Evolutionary conservation across 1,140 invertebrate species (phyloP).

Genomic region (Laodelphax striatellus): DNA sequence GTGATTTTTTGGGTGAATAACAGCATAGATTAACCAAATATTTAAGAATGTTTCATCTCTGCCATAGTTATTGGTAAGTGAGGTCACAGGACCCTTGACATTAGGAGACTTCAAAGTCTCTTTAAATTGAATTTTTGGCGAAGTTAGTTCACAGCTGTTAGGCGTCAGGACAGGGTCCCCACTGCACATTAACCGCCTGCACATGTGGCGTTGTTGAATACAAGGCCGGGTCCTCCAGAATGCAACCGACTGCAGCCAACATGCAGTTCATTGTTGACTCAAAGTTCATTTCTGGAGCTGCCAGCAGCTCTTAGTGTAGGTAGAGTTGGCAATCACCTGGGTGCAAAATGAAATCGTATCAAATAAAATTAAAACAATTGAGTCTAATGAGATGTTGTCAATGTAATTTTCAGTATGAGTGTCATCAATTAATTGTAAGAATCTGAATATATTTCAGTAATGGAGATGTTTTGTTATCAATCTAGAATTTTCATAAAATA

Average conservation of each 20-base stretch:
- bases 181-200: constrained; percentile 50
- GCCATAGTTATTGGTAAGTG: no score
- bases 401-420: background rate
- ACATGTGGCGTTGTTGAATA: constrained; percentile 53
- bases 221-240: constrained; percentile 67
- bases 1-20: no score
- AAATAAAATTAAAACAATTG: background rate
- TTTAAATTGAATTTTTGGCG: no score
- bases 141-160: constrained; percentile 60
- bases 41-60: no score
- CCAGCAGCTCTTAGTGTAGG: constrained; percentile 58
- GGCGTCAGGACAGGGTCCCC: constrained; percentile 61
- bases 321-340: constrained; percentile 64
- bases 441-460: no score
- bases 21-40: no score
- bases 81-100: no score
- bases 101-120: no score
- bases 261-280: constrained; percentile 45
- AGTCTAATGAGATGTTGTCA: background rate
- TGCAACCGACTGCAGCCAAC: constrained; percentile 70
- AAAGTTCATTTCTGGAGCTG: constrained; percentile 46
- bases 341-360: constrained; percentile 13
- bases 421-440: background rate
- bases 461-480: no score
- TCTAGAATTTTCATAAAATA: no score